Conservation (phyloP, 2,888 invertebrate genomes). For the Dyspetes luteomarginatus region DNA sequence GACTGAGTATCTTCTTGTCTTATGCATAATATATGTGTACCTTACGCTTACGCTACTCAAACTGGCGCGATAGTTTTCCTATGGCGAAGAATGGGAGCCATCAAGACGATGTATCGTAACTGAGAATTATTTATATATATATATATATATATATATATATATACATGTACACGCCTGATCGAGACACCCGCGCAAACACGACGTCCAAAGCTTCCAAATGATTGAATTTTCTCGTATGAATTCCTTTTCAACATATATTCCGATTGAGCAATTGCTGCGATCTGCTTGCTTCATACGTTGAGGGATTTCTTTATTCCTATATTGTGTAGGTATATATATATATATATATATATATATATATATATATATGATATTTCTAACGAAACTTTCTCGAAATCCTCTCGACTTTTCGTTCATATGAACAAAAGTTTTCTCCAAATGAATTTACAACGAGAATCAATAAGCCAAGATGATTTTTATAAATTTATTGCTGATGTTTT, state of each 20-base stretch:
- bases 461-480: not conserved
- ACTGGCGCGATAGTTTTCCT: conserved; percentile 53
- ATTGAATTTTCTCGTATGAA: conserved; percentile 24
- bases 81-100: conserved; percentile 73
- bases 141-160: not conserved
- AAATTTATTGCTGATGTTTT: not conserved
- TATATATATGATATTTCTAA: too few relatives aligned
- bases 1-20: conserved; percentile 71
- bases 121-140: conserved; percentile 1
- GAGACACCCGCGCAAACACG: conserved; percentile 8
- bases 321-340: too few relatives aligned
- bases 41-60: not conserved
- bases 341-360: too few relatives aligned
- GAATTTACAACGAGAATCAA: not conserved
- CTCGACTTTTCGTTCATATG: not conserved
- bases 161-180: conserved; percentile 15
- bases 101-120: conserved; percentile 68
- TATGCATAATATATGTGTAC: not conserved
- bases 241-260: not conserved
- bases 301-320: not conserved
- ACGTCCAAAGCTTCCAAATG: conserved; percentile 10
- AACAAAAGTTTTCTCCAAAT: not conserved
- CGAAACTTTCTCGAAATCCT: not conserved
- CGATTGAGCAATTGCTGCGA: too few relatives aligned
- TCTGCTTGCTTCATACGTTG: not conserved